Conservation (phyloP, 2,888 invertebrate species). For the Lasioglossum lativentre region DNA sequence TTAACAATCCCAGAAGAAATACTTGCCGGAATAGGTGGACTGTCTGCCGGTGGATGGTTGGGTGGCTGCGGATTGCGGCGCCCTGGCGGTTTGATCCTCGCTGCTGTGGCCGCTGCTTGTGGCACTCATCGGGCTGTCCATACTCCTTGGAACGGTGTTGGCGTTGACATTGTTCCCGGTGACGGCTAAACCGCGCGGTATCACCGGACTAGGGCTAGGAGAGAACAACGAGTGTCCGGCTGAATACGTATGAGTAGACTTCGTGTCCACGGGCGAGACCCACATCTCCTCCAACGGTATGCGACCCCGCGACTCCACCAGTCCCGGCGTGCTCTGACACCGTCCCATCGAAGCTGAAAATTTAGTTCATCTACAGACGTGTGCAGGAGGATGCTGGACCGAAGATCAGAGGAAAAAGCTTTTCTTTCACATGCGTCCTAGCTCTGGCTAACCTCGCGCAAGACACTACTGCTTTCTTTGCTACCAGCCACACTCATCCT, state of each 20-base stretch:
- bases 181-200: slow-evolving; percentile 67
- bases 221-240: slow-evolving; percentile 80
- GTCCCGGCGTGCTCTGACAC: slow-evolving; percentile 97
- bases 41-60: slow-evolving; percentile 83
- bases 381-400: not conserved
- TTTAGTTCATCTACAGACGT: slow-evolving; percentile 21
- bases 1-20: slow-evolving; percentile 10
- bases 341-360: slow-evolving; percentile 95
- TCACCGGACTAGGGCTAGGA: slow-evolving; percentile 81
- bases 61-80: slow-evolving; percentile 82
- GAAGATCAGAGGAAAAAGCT: not conserved
- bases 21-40: slow-evolving; percentile 73
- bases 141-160: slow-evolving; percentile 69
- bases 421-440: not conserved
- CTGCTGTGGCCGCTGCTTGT: slow-evolving; percentile 83
- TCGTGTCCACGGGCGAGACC: slow-evolving; percentile 87
- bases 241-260: slow-evolving; percentile 72
- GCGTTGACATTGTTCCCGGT: slow-evolving; percentile 54
- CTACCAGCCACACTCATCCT: not conserved
- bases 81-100: slow-evolving; percentile 81
- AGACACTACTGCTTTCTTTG: not conserved
- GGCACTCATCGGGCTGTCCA: slow-evolving; percentile 82
- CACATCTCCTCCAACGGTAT: slow-evolving; percentile 95
- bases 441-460: not conserved
- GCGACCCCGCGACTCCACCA: slow-evolving; percentile 96